phyloP scores from a whole-genome alignment of 2,797 vertebrate species.

The Semotilus atromaculatus region DNA sequence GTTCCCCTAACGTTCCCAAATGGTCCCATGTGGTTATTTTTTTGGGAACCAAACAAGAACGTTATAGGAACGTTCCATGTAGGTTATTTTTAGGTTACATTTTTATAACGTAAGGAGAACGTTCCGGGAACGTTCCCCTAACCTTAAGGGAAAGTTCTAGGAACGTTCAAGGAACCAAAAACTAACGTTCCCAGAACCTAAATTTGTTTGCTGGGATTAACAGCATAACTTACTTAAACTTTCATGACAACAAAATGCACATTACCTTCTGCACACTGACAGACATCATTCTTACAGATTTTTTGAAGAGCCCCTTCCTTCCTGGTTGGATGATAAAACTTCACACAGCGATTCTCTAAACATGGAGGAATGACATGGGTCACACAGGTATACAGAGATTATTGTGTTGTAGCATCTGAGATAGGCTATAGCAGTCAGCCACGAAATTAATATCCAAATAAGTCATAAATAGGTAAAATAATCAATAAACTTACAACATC shows the following conservation, averaged over 20 bases:
- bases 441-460: neutral
- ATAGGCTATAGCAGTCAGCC: neutral
- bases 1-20: no score
- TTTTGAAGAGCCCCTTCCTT: slow-evolving; percentile 35
- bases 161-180: no score
- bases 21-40: no score
- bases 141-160: no score
- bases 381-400: neutral
- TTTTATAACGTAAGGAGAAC: no score
- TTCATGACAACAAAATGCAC: neutral
- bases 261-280: slow-evolving; percentile 53
- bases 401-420: neutral
- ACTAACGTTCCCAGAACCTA: no score
- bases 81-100: no score
- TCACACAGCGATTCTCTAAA: slow-evolving; percentile 47
- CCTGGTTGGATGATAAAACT: slow-evolving; percentile 52
- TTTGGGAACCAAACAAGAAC: no score
- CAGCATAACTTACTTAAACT: neutral
- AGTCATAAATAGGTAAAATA: neutral
- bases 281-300: slow-evolving; percentile 45
- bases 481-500: neutral
- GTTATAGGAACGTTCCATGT: no score
- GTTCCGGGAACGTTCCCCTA: no score
- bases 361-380: neutral
- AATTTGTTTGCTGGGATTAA: no score